A percentile compares a stretch with the other conserved stretches of the same genome.
These are phyloP conservation scores for Pegea sp. DNA, from an alignment of 23 tunicate genomes.

Conservation along the genomic window DNA sequence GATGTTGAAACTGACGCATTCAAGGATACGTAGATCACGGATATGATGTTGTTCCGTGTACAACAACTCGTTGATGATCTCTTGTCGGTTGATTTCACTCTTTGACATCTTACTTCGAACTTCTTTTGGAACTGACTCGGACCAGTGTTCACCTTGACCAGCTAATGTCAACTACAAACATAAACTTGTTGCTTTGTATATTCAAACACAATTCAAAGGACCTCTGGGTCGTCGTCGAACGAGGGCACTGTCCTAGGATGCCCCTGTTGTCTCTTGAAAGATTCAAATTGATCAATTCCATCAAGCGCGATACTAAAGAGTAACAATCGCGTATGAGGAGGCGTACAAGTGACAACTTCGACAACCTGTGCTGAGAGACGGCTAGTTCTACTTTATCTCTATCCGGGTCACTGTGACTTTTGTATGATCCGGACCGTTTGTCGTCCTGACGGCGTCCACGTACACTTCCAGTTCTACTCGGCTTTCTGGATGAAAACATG, in stretches of 20 bases:
- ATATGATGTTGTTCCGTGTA: conserved; percentile 70
- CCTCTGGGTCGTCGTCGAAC: no score
- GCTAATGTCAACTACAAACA: no score
- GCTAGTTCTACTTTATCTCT: conserved; percentile 35
- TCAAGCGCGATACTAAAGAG: no score
- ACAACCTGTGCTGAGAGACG: conserved; percentile 5
- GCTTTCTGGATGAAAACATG: neutral
- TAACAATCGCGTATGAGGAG: no score
- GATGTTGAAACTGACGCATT: neutral
- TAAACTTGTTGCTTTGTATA: no score
- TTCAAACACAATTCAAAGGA: no score
- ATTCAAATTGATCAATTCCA: no score
- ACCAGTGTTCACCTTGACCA: no score
- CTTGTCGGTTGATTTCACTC: conserved; percentile 54
- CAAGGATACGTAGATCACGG: neutral
- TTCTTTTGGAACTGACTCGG: no score
- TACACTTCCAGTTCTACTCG: conserved; percentile 44
- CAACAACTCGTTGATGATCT: conserved; percentile 51
- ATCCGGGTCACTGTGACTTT: conserved; percentile 71
- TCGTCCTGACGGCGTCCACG: conserved; percentile 20
- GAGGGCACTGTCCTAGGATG: no score
- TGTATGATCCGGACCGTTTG: conserved; percentile 11
- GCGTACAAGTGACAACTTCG: neutral
- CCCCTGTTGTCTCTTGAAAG: no score
- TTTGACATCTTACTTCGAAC: conserved; percentile 3